Base-by-base conservation (phyloP, 1,140 invertebrate genomes). In the Drosophila trapezifrons region DNA sequence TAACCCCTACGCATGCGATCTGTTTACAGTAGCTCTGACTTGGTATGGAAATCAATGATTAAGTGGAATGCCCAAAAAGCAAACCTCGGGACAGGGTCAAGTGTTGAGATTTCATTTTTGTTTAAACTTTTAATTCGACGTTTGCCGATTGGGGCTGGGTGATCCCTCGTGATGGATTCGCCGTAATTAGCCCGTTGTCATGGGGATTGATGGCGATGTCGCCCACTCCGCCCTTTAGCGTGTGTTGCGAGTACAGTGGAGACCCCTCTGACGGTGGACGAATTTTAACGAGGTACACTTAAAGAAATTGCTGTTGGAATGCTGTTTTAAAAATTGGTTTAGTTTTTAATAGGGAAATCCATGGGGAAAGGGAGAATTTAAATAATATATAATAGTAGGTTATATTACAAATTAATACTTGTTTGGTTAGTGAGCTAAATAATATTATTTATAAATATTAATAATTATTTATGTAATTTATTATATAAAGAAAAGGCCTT, bases 181-280 rank as follows among this genome's bases (percentile, higher is more conserved):
- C 42, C 17, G 67, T 40, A 71, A 71, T 71, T 71, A 71, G 42
- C 35, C 67, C 67, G 70, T 71, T 71, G 67, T 70, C 67, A 71
- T 57, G 47, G 25, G 65, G 49, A 71, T 71, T 45, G 65, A 57
- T 40, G 43, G 67, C 52, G 43, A 58, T 57, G 51, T 45, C 67
- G 49, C 67, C 29, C 29, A 32, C 29, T 32, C 22, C 22, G 22
- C 22, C 65, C 65, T 52, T 46, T 18, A 32, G 65, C 62, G 45
- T 51, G 35, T 49, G 27, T 22, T 51, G 51, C 45, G 51, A 65
- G 65, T 69, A 69, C 65, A 52, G 59, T 65, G 32, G 9, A 49
- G 64, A 32, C 35, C 32, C n/a, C 58, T 9, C 9, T 4, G 5
- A 38, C 56, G 38, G 25, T 27, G 38, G 35, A 43, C 32, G 9